Percentiles rank a stretch among this genome's conserved stretches.
Evolutionary conservation across 2,888 invertebrate species (phyloP).

Genomic region (Scaeva pyrastri): DNA sequence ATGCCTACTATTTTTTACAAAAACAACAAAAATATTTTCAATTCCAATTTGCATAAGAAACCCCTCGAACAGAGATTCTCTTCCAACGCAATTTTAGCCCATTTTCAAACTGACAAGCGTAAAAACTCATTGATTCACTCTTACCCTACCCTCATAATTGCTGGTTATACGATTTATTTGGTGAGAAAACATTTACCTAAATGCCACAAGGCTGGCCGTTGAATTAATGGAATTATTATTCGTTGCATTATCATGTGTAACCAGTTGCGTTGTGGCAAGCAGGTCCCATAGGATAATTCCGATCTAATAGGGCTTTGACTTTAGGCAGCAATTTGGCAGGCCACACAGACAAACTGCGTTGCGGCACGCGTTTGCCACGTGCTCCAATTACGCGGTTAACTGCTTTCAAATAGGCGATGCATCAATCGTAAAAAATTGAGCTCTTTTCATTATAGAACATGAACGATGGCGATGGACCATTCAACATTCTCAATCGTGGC

Average conservation of each 20-base stretch:
- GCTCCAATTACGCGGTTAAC: slow-evolving; percentile 84
- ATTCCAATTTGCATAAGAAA: slow-evolving; percentile 25
- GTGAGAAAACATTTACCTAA: slow-evolving; percentile 82
- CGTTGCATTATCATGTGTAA: slow-evolving; percentile 72
- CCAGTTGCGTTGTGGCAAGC: slow-evolving; percentile 66
- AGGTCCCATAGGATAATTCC: slow-evolving; percentile 52
- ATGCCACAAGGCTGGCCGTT: slow-evolving; percentile 51
- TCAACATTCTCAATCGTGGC: slow-evolving; percentile 12
- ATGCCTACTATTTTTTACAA: too few relatives aligned
- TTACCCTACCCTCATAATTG: neutral
- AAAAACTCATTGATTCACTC: slow-evolving; percentile 54
- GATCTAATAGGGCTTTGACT: slow-evolving; percentile 43
- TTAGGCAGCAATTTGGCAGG: slow-evolving; percentile 52
- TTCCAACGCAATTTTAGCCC: neutral
- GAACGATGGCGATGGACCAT: slow-evolving; percentile 15
- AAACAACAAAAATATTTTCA: neutral
- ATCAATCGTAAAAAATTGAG: slow-evolving; percentile 42
- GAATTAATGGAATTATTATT: slow-evolving; percentile 73
- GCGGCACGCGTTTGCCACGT: slow-evolving; percentile 78
- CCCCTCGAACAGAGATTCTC: neutral
- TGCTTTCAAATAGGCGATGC: slow-evolving; percentile 81
- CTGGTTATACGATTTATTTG: slow-evolving; percentile 79
- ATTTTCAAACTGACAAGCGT: slow-evolving; percentile 46
- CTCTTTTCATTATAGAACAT: slow-evolving; percentile 52
- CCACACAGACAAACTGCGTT: slow-evolving; percentile 54